phyloP scores from a whole-genome alignment of 2,888 invertebrate species.

The Anodontia alba region DNA sequence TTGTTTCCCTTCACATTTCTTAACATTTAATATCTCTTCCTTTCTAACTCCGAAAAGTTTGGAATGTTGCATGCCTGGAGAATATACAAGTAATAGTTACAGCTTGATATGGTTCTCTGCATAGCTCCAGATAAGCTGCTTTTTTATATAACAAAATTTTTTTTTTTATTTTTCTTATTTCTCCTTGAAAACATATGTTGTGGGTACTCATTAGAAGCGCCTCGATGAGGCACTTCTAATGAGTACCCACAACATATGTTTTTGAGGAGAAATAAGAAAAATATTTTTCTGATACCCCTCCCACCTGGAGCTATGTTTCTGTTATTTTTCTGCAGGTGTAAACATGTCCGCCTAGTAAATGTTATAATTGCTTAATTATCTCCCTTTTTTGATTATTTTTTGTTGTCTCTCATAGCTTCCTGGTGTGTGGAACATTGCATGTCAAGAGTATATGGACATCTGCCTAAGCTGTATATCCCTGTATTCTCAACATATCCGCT shows the following conservation, averaged over 20 bases:
- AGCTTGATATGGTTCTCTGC: no score
- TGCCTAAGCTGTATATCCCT: slow-evolving; percentile 93
- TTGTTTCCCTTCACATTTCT: neutral
- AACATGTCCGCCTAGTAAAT: neutral
- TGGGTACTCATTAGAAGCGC: no score
- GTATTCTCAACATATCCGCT: slow-evolving; percentile 94
- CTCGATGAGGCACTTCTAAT: no score
- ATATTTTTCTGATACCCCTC: no score
- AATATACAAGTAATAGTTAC: neutral
- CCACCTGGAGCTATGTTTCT: no score
- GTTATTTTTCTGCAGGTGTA: slow-evolving; percentile 2
- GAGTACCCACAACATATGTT: no score
- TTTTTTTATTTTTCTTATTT: no score
- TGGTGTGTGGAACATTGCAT: slow-evolving; percentile 81
- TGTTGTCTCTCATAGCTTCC: slow-evolving; percentile 42
- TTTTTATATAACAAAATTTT: no score
- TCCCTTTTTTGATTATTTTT: neutral
- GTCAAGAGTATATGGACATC: slow-evolving; percentile 92
- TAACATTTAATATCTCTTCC: neutral
- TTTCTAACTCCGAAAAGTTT: slow-evolving; percentile 52
- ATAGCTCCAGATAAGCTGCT: no score
- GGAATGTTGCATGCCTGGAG: slow-evolving; percentile 88
- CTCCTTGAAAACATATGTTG: no score
- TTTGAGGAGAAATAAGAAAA: no score
- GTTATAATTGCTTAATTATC: neutral